Base-by-base conservation (phyloP, 2,888 invertebrate genomes). In the Omphaloscelis lunosa region DNA sequence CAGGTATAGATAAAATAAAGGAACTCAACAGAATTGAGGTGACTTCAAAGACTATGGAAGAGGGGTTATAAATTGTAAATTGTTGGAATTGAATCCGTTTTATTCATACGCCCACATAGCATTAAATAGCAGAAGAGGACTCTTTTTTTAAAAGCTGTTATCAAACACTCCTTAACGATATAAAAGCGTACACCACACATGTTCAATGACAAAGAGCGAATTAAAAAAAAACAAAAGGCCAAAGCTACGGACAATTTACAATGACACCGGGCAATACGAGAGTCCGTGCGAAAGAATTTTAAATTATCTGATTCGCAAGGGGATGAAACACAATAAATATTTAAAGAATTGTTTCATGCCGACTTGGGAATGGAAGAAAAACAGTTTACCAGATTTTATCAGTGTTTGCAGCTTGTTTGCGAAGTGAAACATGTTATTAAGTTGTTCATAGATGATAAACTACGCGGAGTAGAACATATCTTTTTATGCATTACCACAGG, bases 331-430 rank as follows among this genome's bases (percentile, higher is more conserved):
- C 66, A 74, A 74, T 81, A 79, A 79, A 84, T 79, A 81, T 84
- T 74, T 74, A 70, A 75, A 82, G 48, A 80, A 82, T 84, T 77
- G 73, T 85, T 61, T 71, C 72, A 77, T 29, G 59, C 39, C 53
- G 48, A 69, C 83, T 74, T 75, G 78, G 78, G 83, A 85, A 75
- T 78, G 78, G n/a, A 48, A 72, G 73, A 75, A 75, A 74, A 86
- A 70, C 83, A 75, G 58, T 86, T 82, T 75, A 72, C 53, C 34
- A 70, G 83, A 84, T 86, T 66, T 63, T 84, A 84, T 84, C 86
- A 70, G n/a, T 29, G 23, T 48, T 77, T n/a, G 72, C 75, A 82
- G 65, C 65, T 75, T 70, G 85, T 83, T 81, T 41, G 83, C 23
- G 53, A 69, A 74, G 65, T 74, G 62, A 72, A 78, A 72, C 83